Conservation (phyloP, 2,888 invertebrate genomes). For the Alloscopus bannaensis region DNA sequence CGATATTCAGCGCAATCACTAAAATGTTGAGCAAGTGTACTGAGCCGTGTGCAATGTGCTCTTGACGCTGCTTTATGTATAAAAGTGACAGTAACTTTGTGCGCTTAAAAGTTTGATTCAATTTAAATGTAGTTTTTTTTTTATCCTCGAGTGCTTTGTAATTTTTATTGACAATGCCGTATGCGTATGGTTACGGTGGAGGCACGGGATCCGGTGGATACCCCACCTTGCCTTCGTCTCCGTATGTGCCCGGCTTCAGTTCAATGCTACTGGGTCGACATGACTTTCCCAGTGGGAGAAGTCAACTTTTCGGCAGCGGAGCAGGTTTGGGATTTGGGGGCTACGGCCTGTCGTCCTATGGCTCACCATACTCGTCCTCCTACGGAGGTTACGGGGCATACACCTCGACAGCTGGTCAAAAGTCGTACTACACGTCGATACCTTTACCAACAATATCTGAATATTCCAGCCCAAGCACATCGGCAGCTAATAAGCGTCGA, state of each 20-base stretch:
- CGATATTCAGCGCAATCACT: too few relatives aligned
- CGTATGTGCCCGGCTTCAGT: constrained; percentile 54
- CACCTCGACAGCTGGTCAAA: constrained; percentile 31
- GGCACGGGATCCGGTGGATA: constrained; percentile 41
- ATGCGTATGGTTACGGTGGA: constrained; percentile 49
- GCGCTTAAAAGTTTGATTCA: not conserved
- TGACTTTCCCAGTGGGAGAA: constrained; percentile 44
- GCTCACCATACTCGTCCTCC: constrained; percentile 40
- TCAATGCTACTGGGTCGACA: constrained; percentile 57
- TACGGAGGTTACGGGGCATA: constrained; percentile 49
- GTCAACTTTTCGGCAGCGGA: constrained; percentile 39
- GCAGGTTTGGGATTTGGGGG: constrained; percentile 40
- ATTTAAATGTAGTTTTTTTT: not conserved
- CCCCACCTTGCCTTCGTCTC: constrained; percentile 18
- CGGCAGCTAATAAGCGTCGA: constrained; percentile 32
- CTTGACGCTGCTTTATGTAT: too few relatives aligned
- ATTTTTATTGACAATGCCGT: constrained; percentile 38
- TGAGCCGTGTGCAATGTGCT: too few relatives aligned
- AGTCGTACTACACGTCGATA: constrained; percentile 46
- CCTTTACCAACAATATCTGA: constrained; percentile 68
- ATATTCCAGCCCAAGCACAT: constrained; percentile 63
- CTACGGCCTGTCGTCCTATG: constrained; percentile 37
- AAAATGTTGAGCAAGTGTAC: too few relatives aligned
- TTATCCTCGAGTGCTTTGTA: constrained; percentile 4
- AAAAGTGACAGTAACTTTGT: too few relatives aligned